Evolutionary conservation across 1,140 invertebrate genomes (phyloP), one percentile per base, ranked within the genome.

Genomic region (Micrasema longulum): DNA sequence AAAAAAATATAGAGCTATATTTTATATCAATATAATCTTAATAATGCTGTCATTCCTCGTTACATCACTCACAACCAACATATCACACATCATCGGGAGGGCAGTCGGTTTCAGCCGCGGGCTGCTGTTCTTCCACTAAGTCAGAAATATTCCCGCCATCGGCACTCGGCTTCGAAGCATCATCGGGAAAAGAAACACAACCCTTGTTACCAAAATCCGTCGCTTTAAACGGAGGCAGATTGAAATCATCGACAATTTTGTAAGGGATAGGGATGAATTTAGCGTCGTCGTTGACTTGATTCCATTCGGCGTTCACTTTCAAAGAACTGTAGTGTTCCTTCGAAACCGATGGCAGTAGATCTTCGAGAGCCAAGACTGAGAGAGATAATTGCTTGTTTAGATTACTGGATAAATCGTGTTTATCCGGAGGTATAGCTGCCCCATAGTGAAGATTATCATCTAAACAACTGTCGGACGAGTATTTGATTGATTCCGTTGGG

Each of bases 31-130:
- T 31, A 31, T 31, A 4, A 31, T 31, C 26, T n/a, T 55, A 55
- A 55, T 31, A 26, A 14, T 35, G 52, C 23, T 55, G 22, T 55
- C 52, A 55, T 6, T 55, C 26, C 20, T 41, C 22, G 43, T 62
- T 36, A 16, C 38, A 41, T 41, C 57, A 43, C 38, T 62, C 57
- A 62, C 57, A 62, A 62, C 55, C 55, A 41, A n/a, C 57, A 18
- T 43, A 48, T 48, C 47, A 48, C 47, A 48, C 47, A 18, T 48
- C 20, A 45, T 48, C 45, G 20, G 26, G 26, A 7, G 26, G 26
- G 26, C 26, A 31, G 26, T 31, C 26, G 26, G 26, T 31, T 7
- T 7, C 26, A 31, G 26, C 26, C 26, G 7, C 7, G 26, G 26
- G 26, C 26, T 48, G 16, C 20, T 48, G 47, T 20, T 10, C 47